These are phyloP conservation scores for Habroteleia sp. DNA, from an alignment of 2,888 invertebrate species.

Conservation along the genomic window DNA sequence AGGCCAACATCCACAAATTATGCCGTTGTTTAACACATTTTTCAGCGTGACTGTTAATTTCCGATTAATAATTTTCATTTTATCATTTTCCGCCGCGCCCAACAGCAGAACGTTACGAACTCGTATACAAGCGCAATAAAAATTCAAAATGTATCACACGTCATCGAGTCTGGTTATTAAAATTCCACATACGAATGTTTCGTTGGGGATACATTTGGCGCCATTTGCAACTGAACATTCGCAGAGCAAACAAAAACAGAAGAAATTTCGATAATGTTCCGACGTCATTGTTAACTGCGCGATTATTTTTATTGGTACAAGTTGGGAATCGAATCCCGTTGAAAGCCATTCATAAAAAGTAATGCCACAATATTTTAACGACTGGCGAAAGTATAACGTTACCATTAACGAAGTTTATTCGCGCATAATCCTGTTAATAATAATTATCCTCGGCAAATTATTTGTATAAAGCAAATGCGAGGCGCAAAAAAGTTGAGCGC, in stretches of 20 bases:
- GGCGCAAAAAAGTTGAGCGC: background rate
- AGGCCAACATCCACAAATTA: too few species aligned
- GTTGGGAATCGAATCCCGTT: conserved; percentile 17
- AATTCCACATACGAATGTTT: too few species aligned
- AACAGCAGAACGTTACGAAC: too few species aligned
- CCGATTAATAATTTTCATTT: too few species aligned
- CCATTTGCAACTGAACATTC: conserved; percentile 12
- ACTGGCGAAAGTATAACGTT: conserved; percentile 28
- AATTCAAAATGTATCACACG: too few species aligned
- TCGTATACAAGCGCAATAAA: too few species aligned
- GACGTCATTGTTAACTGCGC: conserved; percentile 1
- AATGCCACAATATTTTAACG: conserved; percentile 38
- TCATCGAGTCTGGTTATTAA: too few species aligned
- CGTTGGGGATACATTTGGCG: too few species aligned
- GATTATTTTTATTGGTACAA: conserved; percentile 20
- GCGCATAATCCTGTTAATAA: conserved; percentile 23
- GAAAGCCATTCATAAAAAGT: conserved; percentile 32
- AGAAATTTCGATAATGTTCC: conserved; percentile 21
- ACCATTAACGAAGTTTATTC: conserved; percentile 35
- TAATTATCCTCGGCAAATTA: conserved; percentile 18
- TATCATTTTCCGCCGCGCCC: too few species aligned
- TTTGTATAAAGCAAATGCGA: background rate
- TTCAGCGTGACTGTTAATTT: too few species aligned
- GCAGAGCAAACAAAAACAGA: background rate
- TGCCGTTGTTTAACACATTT: too few species aligned